Evolutionary conservation across 2,113 vertebrate species (phyloP).

Genomic region (Halcyon malimbica): DNA sequence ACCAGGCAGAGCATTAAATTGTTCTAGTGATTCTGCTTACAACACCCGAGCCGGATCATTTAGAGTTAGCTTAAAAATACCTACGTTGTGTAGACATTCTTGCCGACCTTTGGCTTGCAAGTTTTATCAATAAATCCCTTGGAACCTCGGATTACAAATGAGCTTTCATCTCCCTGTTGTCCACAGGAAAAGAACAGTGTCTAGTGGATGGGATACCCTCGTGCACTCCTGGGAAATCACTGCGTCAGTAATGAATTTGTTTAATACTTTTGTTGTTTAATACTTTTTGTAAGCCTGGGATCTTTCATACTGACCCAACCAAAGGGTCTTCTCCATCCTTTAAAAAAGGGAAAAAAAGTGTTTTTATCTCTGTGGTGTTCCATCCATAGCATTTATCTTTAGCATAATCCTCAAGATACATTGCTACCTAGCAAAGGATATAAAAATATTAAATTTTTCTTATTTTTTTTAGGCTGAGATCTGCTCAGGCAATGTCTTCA

Average conservation of each 20-base stretch:
- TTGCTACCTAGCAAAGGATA: neutral
- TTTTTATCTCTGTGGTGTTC: neutral
- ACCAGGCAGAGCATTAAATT: neutral
- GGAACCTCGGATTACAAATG: neutral
- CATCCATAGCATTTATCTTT: neutral
- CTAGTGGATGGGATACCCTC: neutral
- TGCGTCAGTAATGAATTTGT: neutral
- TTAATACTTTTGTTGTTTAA: neutral
- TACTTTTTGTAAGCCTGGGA: neutral
- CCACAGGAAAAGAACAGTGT: neutral
- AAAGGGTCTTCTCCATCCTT: neutral
- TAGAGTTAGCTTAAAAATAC: neutral
- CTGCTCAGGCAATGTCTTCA: neutral
- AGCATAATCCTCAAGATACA: neutral
- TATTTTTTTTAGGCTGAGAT: neutral
- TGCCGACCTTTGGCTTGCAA: neutral
- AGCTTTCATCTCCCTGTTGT: neutral
- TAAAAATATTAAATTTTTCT: neutral
- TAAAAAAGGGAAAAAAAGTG: neutral
- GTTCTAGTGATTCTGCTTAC: neutral
- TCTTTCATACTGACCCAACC: neutral
- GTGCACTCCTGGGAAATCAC: neutral
- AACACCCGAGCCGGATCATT: neutral
- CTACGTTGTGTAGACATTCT: neutral
- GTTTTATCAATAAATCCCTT: neutral